A percentile compares a stretch with the other conserved stretches of the same genome.
Conservation (phyloP, 2,888 invertebrate species). For the Lomographa bimaculata region DNA sequence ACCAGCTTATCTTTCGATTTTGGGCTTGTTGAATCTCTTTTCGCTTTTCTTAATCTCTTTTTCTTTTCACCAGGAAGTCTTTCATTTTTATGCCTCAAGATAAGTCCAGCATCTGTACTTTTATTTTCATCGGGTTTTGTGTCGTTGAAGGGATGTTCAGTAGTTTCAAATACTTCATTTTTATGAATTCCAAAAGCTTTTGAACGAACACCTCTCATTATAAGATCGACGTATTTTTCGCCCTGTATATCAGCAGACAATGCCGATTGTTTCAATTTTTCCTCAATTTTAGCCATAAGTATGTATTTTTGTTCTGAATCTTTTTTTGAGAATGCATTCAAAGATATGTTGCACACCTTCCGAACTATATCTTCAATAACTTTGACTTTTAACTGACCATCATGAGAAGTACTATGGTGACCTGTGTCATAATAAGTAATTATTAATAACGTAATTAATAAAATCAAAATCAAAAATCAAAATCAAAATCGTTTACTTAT, state of each 20-base stretch:
- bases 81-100: too few relatives aligned
- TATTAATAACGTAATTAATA: too few relatives aligned
- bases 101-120: too few relatives aligned
- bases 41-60: too few relatives aligned
- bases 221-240: slow-evolving; percentile 49
- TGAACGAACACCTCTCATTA: slow-evolving; percentile 56
- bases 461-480: too few relatives aligned
- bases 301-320: slow-evolving; percentile 32
- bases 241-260: slow-evolving; percentile 40
- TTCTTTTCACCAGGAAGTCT: too few relatives aligned
- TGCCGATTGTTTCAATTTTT: slow-evolving; percentile 44
- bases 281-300: slow-evolving; percentile 42
- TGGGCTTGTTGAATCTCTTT: slow-evolving; percentile 2
- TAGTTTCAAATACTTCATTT: too few relatives aligned
- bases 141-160: too few relatives aligned
- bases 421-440: background rate
- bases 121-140: too few relatives aligned
- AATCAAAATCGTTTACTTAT: too few relatives aligned
- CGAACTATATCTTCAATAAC: slow-evolving; percentile 41
- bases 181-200: slow-evolving; percentile 34
- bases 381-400: slow-evolving; percentile 23
- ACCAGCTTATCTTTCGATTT: slow-evolving; percentile 30
- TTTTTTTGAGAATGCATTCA: slow-evolving; percentile 34
- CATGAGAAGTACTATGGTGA: background rate
- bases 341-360: slow-evolving; percentile 46